Evolutionary conservation across 2,888 invertebrate genomes (phyloP), one percentile per base, ranked within the genome.

Genomic region (Noctua janthe): DNA sequence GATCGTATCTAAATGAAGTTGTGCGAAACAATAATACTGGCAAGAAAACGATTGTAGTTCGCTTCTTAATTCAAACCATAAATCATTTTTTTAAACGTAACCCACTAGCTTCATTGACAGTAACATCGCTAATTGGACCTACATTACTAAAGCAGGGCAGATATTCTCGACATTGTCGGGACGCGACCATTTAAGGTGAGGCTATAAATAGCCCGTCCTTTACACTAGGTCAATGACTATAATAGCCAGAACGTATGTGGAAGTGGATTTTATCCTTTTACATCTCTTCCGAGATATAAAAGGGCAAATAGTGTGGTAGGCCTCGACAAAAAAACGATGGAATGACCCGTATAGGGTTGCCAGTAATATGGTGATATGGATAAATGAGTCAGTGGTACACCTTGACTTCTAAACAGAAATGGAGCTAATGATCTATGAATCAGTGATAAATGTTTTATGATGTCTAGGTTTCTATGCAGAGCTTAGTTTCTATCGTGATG

Each of bases 231-330:
- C 89, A 89, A 76, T 80, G 78, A 35, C 78, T 86, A 84, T 88
- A 80, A 85, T 80, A 82, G 78, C 71, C 74, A 71, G 77, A 79
- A 77, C 82, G 71, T 82, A 86, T 89, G 89, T 88, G 89, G 87
- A 87, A 86, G 89, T 85, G 47, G 75, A 43, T 78, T 64, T 77
- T 82, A 78, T 72, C 89, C 89, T 84, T 88, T 78, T 88, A 74
- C 74, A 84, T 82, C 81, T 88, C 89, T 89, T 89, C 89, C 89
- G 89, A 89, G 76, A 64, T 81, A 64, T 78, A 82, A 84, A 88
- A 82, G 80, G 86, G 76, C 74, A 72, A 69, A 73, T 43, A 67
- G 56, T 76, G 76, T 79, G 54, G 86, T 81, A 81, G 81, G 59
- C 86, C 86, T 86, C 74, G 84, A 69, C 71, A 47, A 72, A 83